Evolutionary conservation across 2,888 invertebrate genomes (phyloP).

Genomic region (Atethmia centrago): DNA sequence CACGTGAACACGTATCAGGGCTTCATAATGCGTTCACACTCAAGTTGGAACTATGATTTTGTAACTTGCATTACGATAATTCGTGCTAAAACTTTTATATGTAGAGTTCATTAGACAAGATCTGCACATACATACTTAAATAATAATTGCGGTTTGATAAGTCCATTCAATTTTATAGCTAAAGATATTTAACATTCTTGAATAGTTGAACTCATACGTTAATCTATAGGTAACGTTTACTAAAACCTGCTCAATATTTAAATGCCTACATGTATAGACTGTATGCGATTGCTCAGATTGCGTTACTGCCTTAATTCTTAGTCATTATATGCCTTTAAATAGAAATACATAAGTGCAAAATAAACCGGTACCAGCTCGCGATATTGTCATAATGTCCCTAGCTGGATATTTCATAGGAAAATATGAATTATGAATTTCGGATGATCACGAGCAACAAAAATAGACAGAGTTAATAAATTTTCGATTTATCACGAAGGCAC

Average conservation of each 20-base stretch:
- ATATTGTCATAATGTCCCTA: slow-evolving; percentile 35
- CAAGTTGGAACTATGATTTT: background rate
- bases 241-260: slow-evolving; percentile 38
- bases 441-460: slow-evolving; percentile 35
- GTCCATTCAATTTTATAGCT: background rate
- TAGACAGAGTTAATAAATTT: slow-evolving; percentile 30
- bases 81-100: background rate
- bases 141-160: background rate
- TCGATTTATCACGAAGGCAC: slow-evolving; percentile 40
- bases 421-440: slow-evolving; percentile 42
- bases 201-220: slow-evolving; percentile 27
- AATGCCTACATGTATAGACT: slow-evolving; percentile 9
- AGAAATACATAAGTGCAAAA: slow-evolving; percentile 2
- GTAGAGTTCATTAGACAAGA: background rate
- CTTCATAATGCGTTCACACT: background rate
- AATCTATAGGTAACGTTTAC: background rate
- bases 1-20: slow-evolving; percentile 11
- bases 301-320: background rate
- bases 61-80: background rate
- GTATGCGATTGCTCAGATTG: slow-evolving; percentile 12
- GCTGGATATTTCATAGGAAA: slow-evolving; percentile 31
- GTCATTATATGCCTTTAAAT: background rate
- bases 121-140: background rate
- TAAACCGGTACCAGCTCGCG: slow-evolving; percentile 48
- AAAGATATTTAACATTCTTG: slow-evolving; percentile 19